These are phyloP conservation scores for Polyommatus icarus DNA, from an alignment of 2,888 invertebrate species.

Conservation along the genomic window DNA sequence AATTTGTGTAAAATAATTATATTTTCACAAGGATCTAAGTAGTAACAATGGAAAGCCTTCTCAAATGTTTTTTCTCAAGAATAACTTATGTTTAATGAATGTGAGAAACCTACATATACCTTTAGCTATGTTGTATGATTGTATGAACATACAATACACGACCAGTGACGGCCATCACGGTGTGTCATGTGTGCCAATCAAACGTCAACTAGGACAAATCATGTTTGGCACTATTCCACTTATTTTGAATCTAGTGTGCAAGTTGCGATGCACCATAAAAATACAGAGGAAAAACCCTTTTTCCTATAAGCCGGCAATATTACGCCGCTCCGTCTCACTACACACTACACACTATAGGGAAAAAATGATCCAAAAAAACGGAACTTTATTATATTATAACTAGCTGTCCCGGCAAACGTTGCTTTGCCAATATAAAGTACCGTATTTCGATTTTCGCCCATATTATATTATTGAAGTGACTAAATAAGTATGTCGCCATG, in stretches of 20 bases:
- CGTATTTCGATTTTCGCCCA: too few species aligned
- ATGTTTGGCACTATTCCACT: neutral
- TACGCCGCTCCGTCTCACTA: too few species aligned
- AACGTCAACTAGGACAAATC: neutral
- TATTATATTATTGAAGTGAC: too few species aligned
- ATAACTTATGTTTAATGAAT: slow-evolving; percentile 22
- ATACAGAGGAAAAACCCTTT: too few species aligned
- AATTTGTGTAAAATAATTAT: neutral
- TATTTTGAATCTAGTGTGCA: neutral
- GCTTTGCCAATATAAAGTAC: too few species aligned
- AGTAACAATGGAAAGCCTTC: neutral
- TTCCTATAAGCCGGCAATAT: too few species aligned
- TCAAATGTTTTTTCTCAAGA: slow-evolving; percentile 14
- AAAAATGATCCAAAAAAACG: too few species aligned
- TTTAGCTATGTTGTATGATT: neutral
- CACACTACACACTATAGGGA: too few species aligned
- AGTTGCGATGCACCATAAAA: too few species aligned
- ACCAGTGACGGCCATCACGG: neutral
- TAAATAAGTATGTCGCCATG: too few species aligned
- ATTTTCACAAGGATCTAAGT: neutral
- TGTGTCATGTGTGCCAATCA: slow-evolving; percentile 6
- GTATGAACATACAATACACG: slow-evolving; percentile 13
- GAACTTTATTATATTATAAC: too few species aligned
- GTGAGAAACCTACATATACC: neutral
- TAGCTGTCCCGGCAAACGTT: too few species aligned